A percentile compares a stretch with the other conserved stretches of the same genome.
Evolutionary conservation across 2,797 vertebrate genomes (phyloP).

Genomic region (Sebastolobus alascanus): DNA sequence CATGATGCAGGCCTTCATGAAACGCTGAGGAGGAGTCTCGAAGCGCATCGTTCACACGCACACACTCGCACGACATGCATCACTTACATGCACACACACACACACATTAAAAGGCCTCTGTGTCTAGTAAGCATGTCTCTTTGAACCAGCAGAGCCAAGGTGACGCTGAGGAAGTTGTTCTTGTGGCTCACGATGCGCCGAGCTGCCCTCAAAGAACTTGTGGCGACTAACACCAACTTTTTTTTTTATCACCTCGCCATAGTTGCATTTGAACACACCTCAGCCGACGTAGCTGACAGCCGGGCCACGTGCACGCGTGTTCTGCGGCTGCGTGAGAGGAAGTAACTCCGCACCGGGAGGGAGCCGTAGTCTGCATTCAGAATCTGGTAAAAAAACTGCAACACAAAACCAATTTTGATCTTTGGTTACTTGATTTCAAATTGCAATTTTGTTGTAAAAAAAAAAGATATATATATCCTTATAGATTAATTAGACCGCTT

Average conservation of each 20-base stretch:
- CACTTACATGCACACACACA: not conserved
- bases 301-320: not conserved
- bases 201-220: not conserved
- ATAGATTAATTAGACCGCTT: not conserved
- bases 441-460: no score
- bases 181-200: not conserved
- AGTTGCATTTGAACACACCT: not conserved
- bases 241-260: not conserved
- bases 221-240: not conserved
- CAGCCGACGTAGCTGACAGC: not conserved
- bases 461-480: not conserved
- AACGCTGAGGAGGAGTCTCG: constrained; percentile 47
- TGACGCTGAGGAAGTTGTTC: not conserved
- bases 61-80: not conserved
- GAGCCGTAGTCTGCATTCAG: not conserved
- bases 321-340: not conserved
- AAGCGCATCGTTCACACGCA: not conserved
- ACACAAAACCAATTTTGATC: no score
- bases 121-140: not conserved
- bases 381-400: not conserved
- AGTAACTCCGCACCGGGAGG: not conserved
- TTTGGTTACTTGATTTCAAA: not conserved
- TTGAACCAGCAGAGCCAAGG: not conserved
- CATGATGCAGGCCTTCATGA: constrained; percentile 88
- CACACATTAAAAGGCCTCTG: not conserved